Conservation (phyloP, 2,797 vertebrate species). For the Lates japonicus region DNA sequence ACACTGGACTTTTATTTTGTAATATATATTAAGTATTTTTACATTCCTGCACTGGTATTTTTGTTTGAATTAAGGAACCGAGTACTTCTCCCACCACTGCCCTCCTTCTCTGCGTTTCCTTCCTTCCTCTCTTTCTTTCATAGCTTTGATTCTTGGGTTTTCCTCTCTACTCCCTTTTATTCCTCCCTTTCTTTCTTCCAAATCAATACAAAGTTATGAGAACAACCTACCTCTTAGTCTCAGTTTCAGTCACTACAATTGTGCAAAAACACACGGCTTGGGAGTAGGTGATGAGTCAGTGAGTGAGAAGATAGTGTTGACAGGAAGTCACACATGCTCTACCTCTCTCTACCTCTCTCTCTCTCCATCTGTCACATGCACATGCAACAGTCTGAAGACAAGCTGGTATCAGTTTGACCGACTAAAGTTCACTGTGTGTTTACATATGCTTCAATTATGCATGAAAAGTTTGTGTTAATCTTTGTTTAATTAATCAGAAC, state of each 20-base stretch:
- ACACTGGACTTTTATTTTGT: neutral
- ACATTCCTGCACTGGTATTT: neutral
- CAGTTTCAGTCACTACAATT: constrained; percentile 12
- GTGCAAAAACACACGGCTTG: neutral
- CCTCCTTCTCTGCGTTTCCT: neutral
- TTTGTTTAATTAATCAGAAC: neutral
- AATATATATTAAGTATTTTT: no score
- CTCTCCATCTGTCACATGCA: constrained; percentile 43
- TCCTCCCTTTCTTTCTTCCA: neutral
- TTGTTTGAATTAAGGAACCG: neutral
- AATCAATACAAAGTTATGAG: neutral
- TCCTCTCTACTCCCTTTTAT: neutral
- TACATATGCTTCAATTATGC: constrained; percentile 11
- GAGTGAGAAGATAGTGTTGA: constrained; percentile 18
- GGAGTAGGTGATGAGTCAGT: constrained; percentile 43
- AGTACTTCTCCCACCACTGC: neutral
- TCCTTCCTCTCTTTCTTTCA: neutral
- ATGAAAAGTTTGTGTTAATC: neutral
- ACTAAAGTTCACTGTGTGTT: neutral
- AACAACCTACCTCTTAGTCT: neutral
- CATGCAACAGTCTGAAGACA: constrained; percentile 26
- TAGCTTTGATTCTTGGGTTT: neutral
- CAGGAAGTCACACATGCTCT: constrained; percentile 49
- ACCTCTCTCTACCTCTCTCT: constrained; percentile 16
- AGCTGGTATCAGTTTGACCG: constrained; percentile 42